A percentile compares a stretch with the other conserved stretches of the same genome.
phyloP scores from a whole-genome alignment of 1,140 invertebrate genomes.

The Penaeus vannamei region DNA sequence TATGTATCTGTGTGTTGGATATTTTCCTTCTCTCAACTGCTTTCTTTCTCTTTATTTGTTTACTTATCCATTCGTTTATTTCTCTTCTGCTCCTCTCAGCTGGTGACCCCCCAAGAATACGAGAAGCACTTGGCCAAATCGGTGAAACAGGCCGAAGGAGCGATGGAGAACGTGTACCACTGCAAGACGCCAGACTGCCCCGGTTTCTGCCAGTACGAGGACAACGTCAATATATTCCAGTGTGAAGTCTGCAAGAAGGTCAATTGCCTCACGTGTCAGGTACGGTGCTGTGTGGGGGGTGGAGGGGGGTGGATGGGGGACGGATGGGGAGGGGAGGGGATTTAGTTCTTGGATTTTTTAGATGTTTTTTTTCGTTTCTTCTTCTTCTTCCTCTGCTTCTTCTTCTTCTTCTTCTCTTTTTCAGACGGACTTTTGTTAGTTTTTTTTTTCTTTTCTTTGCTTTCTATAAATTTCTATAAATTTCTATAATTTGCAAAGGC shows the following conservation, averaged over 20 bases:
- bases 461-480: too few relatives aligned
- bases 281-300: constrained; percentile 70
- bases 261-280: constrained; percentile 93
- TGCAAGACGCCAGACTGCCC: constrained; percentile 91
- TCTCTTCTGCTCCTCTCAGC: constrained; percentile 70
- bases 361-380: too few relatives aligned
- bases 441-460: too few relatives aligned
- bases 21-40: too few relatives aligned
- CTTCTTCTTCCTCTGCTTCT: too few relatives aligned
- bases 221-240: constrained; percentile 87
- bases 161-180: constrained; percentile 88
- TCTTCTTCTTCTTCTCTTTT: too few relatives aligned
- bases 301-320: not conserved
- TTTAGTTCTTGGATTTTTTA: not conserved
- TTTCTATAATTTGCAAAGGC: too few relatives aligned
- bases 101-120: constrained; percentile 82
- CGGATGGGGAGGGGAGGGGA: too few relatives aligned
- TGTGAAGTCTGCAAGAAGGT: constrained; percentile 87
- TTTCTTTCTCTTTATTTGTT: too few relatives aligned
- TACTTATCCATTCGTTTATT: too few relatives aligned
- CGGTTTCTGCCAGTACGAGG: constrained; percentile 92
- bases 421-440: too few relatives aligned
- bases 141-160: constrained; percentile 86
- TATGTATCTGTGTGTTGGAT: too few relatives aligned
- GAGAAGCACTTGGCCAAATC: constrained; percentile 86